A percentile compares a stretch with the other conserved stretches of the same genome.
Conservation (phyloP, 2,888 invertebrate genomes). For the Xanthia togata region DNA sequence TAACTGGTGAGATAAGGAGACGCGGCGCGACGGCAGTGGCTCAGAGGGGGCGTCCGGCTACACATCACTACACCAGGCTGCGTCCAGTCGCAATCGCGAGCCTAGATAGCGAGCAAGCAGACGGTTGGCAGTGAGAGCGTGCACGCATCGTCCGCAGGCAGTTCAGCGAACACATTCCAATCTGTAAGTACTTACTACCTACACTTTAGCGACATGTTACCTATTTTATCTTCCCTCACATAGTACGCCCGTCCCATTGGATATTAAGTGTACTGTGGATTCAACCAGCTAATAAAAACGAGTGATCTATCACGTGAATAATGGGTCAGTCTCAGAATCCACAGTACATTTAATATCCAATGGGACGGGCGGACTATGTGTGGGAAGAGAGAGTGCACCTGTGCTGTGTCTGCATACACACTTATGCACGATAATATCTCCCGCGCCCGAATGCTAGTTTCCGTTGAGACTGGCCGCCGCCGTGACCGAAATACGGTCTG, state of each 20-base stretch:
- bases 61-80: background rate
- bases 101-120: background rate
- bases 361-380: too few species aligned
- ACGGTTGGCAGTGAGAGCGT: conserved; percentile 3
- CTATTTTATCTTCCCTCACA: too few species aligned
- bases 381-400: too few species aligned
- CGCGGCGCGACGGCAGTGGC: conserved; percentile 16
- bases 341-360: background rate
- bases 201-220: background rate
- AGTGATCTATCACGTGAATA: too few species aligned
- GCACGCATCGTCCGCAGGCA: background rate
- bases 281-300: too few species aligned
- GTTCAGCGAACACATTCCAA: conserved; percentile 1
- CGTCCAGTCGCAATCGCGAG: background rate
- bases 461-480: background rate
- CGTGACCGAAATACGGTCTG: background rate
- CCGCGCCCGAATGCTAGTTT: too few species aligned
- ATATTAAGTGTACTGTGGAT: too few species aligned
- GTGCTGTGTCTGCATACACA: too few species aligned
- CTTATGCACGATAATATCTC: too few species aligned
- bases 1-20: conserved; percentile 31
- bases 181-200: conserved; percentile 29
- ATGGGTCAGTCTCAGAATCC: too few species aligned
- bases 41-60: background rate
- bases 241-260: too few species aligned